Base-by-base conservation (phyloP, 2,113 vertebrate species). In the Tyto alba region DNA sequence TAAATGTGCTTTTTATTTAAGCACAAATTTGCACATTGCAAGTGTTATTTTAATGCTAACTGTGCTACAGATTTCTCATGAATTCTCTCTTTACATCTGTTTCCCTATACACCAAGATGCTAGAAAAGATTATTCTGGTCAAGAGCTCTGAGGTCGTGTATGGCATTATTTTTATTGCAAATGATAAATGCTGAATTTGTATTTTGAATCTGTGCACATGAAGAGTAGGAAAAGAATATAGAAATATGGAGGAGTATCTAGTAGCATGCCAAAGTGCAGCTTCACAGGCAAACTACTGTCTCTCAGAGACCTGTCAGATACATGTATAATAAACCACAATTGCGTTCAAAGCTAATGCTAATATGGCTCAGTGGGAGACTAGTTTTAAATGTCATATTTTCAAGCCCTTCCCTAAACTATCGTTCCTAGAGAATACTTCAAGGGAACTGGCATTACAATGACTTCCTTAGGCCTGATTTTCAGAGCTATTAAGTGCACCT, bases 311-410 rank as follows among this genome's bases (percentile, higher is more conserved):
- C 77, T 92, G 90, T 85, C 95, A 97, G 92, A 26, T 85, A 60
- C 73, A 73, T 4, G 5, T 87, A 88, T 9, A 93, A 92, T 73
- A 96, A 96, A 93, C 89, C 91, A 94, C 94, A 95, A 89, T 34
- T 88, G 90, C 69, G 89, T 91, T 97, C 92, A 96, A 97, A 97
- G 89, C 57, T 87, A 79, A 96, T 95, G 94, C 80, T 95, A 96
- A 97, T 97, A 88, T 73, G 89, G 90, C 94, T 96, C 96, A 92
- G 89, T 89, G 89, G 92, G 96, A 94, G 73, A 92, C 84, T 82
- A 59, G 96, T 92, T 95, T 89, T 73, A 96, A 96, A 95, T 96
- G 96, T 94, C 94, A 93, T 57, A 94, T 95, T 95, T 94, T 78
- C 90, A 85, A 94, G 69, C 48, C 80, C 60, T 87, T 82, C 95